Percentiles rank a stretch among this genome's conserved stretches.
Conservation (phyloP, 92 coral and sea anemone genomes). For the Galaxea fascicularis region DNA sequence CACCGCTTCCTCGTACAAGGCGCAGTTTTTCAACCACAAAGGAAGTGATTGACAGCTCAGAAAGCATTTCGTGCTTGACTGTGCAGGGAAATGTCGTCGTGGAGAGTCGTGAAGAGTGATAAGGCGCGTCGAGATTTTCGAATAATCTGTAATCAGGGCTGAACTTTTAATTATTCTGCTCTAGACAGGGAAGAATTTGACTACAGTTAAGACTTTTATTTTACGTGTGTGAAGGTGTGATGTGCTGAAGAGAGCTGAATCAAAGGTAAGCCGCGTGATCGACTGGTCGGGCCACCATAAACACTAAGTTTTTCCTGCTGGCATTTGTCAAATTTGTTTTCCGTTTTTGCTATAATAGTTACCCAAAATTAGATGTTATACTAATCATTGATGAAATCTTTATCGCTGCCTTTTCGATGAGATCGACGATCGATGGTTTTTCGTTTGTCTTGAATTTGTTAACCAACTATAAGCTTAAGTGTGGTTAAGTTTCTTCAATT, state of each 20-base stretch:
- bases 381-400: background rate
- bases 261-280: background rate
- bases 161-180: background rate
- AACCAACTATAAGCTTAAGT: background rate
- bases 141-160: background rate
- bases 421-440: background rate
- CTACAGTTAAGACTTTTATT: background rate
- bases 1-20: background rate
- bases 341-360: no score
- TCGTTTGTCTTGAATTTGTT: background rate
- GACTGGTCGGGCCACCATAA: background rate
- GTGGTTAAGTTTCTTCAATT: background rate
- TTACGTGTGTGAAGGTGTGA: background rate
- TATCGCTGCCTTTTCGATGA: background rate
- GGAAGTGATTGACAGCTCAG: constrained; percentile 34
- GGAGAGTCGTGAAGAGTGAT: no score
- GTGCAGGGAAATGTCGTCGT: constrained; percentile 10
- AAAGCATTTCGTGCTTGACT: background rate
- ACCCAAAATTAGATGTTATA: no score
- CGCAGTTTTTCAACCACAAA: background rate
- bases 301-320: no score
- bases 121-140: background rate
- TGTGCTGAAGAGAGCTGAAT: background rate
- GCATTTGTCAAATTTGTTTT: no score
- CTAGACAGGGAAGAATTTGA: background rate